Evolutionary conservation across 2,888 invertebrate genomes (phyloP), one percentile per base, ranked within the genome.

Genomic region (Agrotis puta): DNA sequence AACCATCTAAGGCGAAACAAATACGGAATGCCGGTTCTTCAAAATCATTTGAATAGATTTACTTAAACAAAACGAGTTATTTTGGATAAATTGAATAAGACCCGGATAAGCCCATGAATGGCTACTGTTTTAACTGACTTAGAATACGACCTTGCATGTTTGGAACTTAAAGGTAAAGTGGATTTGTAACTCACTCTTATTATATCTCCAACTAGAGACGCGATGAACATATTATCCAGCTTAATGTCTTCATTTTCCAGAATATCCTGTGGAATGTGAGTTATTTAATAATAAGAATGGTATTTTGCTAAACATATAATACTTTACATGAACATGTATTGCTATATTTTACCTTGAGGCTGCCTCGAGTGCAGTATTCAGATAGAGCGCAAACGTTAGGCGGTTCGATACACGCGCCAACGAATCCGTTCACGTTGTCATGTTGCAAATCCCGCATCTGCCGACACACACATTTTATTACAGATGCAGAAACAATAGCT

Each of bases 171-270:
- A 56, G 48, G 48, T 65, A 66, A 67, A 73, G 48, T 65, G 39
- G n/a, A 66, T 51, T 20, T 67, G 43, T 56, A 47, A 95, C 97
- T 97, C 96, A 99, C 99, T 96, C 99, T 97, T 88, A 99, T 97
- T 82, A 99, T 98, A 94, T 99, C 99, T 68, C 98, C 99, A 18
- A 99, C 98, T 81, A 99, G 97, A 11, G 99, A 99, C 39, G 99
- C 99, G 83, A 99, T 98, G 93, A 99, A 99, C 98, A 99, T 99
- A 89, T 98, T 98, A 93, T 99, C 99, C 88, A 99, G 96, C 94
- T 99, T 99, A 82, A 99, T 98, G 92, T 99, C 99, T 89, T 99
- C 98, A 92, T 99, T 99, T 90, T 99, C 98, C 73, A 99, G 95
- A 86, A 99, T 98, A 92, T 99, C 98, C 98, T 98, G 95, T 59